These are phyloP conservation scores for Papilio machaon DNA, from an alignment of 1,140 invertebrate genomes.

Conservation along the genomic window DNA sequence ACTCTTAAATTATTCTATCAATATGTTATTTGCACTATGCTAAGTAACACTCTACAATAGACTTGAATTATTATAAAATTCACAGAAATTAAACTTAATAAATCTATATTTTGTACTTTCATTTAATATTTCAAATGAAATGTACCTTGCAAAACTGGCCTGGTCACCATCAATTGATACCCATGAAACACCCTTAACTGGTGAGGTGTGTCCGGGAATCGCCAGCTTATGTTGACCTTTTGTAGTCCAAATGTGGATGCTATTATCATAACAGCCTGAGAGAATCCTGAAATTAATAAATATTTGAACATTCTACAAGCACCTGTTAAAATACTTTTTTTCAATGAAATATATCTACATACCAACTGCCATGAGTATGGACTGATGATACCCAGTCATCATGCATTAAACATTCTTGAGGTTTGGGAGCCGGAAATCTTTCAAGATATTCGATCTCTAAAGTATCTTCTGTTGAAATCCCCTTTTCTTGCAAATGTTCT, in stretches of 20 bases:
- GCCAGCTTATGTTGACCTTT: slow-evolving; percentile 92
- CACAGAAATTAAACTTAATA: no score
- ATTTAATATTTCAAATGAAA: slow-evolving; percentile 21
- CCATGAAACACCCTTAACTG: slow-evolving; percentile 95
- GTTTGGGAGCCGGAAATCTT: slow-evolving; percentile 92
- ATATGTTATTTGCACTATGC: no score
- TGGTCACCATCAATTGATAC: slow-evolving; percentile 85
- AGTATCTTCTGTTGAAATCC: slow-evolving; percentile 88
- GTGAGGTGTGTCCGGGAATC: slow-evolving; percentile 92
- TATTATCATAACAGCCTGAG: slow-evolving; percentile 97
- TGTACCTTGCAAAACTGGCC: slow-evolving; percentile 89
- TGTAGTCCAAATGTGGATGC: slow-evolving; percentile 93
- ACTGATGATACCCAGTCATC: slow-evolving; percentile 98
- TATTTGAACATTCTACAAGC: neutral
- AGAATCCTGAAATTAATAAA: slow-evolving; percentile 86
- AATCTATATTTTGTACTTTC: slow-evolving; percentile 6
- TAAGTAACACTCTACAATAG: no score
- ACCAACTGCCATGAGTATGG: slow-evolving; percentile 89
- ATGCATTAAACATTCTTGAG: slow-evolving; percentile 94
- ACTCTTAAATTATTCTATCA: no score
- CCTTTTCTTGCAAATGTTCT: slow-evolving; percentile 87
- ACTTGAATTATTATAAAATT: no score
- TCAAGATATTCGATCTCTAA: slow-evolving; percentile 96
- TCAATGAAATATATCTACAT: slow-evolving; percentile 43
- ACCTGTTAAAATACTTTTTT: neutral